A percentile compares a stretch with the other conserved stretches of the same genome.
Conservation (phyloP, 2,888 invertebrate species). For the Cephonodes hylas region DNA sequence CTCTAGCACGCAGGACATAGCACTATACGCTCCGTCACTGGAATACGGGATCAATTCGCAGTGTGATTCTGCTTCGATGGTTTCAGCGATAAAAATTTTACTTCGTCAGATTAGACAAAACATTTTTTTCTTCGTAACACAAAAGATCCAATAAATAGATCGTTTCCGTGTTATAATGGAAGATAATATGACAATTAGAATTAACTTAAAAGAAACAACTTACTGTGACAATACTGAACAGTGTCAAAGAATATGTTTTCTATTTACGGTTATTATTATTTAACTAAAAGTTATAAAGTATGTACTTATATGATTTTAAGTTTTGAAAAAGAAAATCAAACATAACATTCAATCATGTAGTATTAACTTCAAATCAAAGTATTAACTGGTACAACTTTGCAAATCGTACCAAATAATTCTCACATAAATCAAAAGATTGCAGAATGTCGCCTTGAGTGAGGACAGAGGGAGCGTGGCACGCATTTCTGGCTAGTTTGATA, state of each 20-base stretch:
- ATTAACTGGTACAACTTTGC: not conserved
- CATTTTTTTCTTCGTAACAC: not conserved
- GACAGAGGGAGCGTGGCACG: slow-evolving; percentile 73
- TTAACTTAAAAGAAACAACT: too few relatives aligned
- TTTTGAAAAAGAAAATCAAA: too few relatives aligned
- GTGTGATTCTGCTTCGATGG: slow-evolving; percentile 51
- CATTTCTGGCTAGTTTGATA: slow-evolving; percentile 78
- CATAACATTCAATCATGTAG: too few relatives aligned
- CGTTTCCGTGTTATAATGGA: too few relatives aligned
- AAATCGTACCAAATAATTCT: not conserved
- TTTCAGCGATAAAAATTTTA: not conserved
- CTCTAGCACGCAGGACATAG: slow-evolving; percentile 60
- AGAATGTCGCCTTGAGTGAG: slow-evolving; percentile 66
- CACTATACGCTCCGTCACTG: slow-evolving; percentile 60
- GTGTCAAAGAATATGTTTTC: too few relatives aligned
- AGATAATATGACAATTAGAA: too few relatives aligned
- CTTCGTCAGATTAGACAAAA: slow-evolving; percentile 17
- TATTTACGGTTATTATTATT: too few relatives aligned
- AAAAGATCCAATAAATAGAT: too few relatives aligned
- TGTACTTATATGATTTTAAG: too few relatives aligned
- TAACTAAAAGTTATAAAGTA: too few relatives aligned
- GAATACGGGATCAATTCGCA: slow-evolving; percentile 73
- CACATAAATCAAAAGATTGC: slow-evolving; percentile 33
- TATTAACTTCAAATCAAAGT: too few relatives aligned
- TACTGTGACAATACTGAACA: too few relatives aligned